These are phyloP conservation scores for Diabrotica undecimpunctata DNA, from an alignment of 1,140 invertebrate genomes.

Conservation along the genomic window DNA sequence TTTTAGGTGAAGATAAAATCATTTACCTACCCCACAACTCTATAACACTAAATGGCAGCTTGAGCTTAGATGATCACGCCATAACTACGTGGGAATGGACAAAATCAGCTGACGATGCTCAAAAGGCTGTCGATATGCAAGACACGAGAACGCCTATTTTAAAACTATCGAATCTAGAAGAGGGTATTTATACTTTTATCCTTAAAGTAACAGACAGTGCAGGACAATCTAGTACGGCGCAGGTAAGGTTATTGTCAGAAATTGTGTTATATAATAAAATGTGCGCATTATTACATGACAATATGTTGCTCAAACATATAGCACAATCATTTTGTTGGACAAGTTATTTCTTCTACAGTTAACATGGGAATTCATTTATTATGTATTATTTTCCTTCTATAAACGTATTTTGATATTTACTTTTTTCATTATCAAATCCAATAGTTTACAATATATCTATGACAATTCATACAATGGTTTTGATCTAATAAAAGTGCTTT, in stretches of 20 bases:
- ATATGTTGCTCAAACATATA: no score
- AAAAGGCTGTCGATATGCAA: constrained; percentile 91
- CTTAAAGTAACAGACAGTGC: constrained; percentile 88
- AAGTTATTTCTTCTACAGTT: no score
- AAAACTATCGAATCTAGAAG: constrained; percentile 80
- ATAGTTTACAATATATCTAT: no score
- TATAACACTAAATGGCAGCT: constrained; percentile 83
- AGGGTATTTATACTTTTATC: constrained; percentile 91
- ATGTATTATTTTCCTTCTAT: no score
- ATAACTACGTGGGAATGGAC: constrained; percentile 94
- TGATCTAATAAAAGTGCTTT: no score
- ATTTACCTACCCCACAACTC: constrained; percentile 88
- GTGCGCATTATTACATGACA: no score
- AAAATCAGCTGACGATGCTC: constrained; percentile 77
- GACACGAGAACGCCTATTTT: constrained; percentile 83
- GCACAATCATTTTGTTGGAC: no score
- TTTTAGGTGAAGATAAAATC: constrained; percentile 75
- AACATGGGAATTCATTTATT: no score
- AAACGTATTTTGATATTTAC: no score
- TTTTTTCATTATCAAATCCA: no score
- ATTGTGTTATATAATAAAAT: not conserved
- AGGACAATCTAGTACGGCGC: constrained; percentile 79
- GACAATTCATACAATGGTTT: no score
- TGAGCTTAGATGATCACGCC: constrained; percentile 88
- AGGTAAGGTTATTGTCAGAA: constrained; percentile 39